A percentile compares a stretch with the other conserved stretches of the same genome.
Evolutionary conservation across 23 tunicate genomes (phyloP).

Genomic region (Phallusia fumigata): DNA sequence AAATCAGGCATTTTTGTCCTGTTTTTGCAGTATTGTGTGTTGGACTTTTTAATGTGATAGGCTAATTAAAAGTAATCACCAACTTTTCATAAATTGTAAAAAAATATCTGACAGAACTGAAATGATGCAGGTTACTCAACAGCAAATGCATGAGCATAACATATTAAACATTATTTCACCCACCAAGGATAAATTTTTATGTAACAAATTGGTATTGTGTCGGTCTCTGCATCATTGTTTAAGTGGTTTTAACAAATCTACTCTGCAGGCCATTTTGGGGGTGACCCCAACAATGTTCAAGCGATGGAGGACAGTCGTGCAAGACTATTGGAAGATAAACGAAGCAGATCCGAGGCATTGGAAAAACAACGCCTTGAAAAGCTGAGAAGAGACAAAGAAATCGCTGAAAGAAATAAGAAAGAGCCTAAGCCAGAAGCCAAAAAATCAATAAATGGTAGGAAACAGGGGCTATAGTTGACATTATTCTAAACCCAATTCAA

Average conservation of each 20-base stretch:
- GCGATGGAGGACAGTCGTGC: background rate
- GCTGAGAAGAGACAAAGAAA: background rate
- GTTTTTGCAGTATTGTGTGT: too few species aligned
- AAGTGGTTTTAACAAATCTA: background rate
- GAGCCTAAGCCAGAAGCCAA: background rate
- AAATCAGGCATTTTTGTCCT: too few species aligned
- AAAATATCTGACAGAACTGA: too few species aligned
- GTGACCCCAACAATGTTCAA: background rate
- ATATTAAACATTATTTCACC: background rate
- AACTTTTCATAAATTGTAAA: too few species aligned
- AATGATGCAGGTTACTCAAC: too few species aligned
- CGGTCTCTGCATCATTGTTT: too few species aligned
- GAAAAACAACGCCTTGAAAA: background rate
- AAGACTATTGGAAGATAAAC: background rate
- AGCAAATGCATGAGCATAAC: background rate
- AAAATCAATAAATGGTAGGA: too few species aligned
- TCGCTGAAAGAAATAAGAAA: background rate
- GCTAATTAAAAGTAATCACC: too few species aligned
- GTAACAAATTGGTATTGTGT: background rate
- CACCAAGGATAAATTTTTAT: background rate
- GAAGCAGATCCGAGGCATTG: background rate
- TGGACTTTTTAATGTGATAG: too few species aligned
- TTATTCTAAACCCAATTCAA: too few species aligned
- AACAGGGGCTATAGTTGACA: too few species aligned
- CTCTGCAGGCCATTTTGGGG: conserved; percentile 18